Percentiles rank a stretch among this genome's conserved stretches.
phyloP scores from a whole-genome alignment of 2,797 vertebrate species.

The Euthynnus affinis region DNA sequence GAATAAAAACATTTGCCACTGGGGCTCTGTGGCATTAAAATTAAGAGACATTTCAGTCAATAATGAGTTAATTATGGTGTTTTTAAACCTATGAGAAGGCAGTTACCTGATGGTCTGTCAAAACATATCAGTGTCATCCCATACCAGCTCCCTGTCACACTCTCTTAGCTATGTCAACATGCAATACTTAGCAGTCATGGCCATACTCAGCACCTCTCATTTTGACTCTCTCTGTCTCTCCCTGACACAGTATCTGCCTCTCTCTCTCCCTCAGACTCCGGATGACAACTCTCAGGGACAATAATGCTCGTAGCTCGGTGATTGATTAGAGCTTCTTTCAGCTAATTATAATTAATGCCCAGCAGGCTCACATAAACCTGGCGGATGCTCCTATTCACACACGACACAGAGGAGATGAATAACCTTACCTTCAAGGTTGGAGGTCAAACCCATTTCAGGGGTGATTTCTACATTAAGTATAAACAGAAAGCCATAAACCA shows the following conservation, averaged over 20 bases:
- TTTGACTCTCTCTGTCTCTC: constrained; percentile 46
- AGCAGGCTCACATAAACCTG: constrained; percentile 64
- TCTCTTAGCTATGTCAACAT: constrained; percentile 64
- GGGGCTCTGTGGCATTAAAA: constrained; percentile 8
- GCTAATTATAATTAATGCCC: constrained; percentile 72
- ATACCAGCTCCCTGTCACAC: constrained; percentile 58
- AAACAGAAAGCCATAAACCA: constrained; percentile 27
- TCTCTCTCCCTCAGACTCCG: constrained; percentile 40
- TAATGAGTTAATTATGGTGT: constrained; percentile 28
- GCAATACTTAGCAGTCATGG: constrained; percentile 72
- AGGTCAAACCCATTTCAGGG: constrained; percentile 55
- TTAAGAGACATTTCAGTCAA: not conserved
- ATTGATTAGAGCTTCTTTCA: constrained; percentile 71
- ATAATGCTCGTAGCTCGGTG: constrained; percentile 62
- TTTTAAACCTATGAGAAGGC: constrained; percentile 36
- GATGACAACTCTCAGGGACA: constrained; percentile 70
- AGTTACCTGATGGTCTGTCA: constrained; percentile 62
- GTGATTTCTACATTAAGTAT: constrained; percentile 33
- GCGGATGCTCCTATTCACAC: constrained; percentile 42
- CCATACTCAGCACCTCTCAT: constrained; percentile 60
- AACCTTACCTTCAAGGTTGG: constrained; percentile 55
- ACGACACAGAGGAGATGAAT: constrained; percentile 44
- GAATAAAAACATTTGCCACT: constrained; percentile 2
- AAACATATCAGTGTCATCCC: constrained; percentile 61
- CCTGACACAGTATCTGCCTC: constrained; percentile 55